Conservation (phyloP, 2,113 vertebrate genomes). For the Megalops atlanticus region DNA sequence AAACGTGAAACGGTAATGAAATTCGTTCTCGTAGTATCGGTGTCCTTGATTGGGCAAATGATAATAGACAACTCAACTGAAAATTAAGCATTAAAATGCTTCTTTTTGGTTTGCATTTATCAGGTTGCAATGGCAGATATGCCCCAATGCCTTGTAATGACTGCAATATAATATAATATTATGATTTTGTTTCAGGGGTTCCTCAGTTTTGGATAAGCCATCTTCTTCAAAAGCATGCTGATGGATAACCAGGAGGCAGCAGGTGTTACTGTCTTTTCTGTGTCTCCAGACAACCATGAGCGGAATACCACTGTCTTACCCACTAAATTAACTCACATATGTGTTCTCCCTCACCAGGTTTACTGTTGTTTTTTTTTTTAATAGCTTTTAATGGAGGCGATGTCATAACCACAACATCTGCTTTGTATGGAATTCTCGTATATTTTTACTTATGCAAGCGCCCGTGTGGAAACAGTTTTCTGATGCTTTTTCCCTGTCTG, state of each 20-base stretch:
- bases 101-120: neutral
- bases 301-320: neutral
- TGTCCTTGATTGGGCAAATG: neutral
- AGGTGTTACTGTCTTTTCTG: neutral
- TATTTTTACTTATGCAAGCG: constrained; percentile 50
- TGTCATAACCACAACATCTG: constrained; percentile 61
- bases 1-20: neutral
- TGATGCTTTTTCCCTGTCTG: neutral
- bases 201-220: neutral
- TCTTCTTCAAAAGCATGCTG: neutral
- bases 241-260: neutral
- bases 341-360: neutral
- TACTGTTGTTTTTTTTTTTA: constrained; percentile 36
- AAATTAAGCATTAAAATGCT: neutral
- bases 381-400: constrained; percentile 53
- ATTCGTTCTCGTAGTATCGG: neutral
- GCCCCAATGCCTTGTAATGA: too few species aligned
- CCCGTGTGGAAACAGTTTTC: neutral
- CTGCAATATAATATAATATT: too few species aligned
- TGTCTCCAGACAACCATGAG: neutral
- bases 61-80: neutral
- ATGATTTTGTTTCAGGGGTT: too few species aligned
- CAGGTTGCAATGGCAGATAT: neutral
- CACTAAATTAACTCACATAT: neutral
- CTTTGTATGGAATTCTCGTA: constrained; percentile 54